Conservation (phyloP, 2,113 vertebrate genomes). For the Plotosus lineatus region DNA sequence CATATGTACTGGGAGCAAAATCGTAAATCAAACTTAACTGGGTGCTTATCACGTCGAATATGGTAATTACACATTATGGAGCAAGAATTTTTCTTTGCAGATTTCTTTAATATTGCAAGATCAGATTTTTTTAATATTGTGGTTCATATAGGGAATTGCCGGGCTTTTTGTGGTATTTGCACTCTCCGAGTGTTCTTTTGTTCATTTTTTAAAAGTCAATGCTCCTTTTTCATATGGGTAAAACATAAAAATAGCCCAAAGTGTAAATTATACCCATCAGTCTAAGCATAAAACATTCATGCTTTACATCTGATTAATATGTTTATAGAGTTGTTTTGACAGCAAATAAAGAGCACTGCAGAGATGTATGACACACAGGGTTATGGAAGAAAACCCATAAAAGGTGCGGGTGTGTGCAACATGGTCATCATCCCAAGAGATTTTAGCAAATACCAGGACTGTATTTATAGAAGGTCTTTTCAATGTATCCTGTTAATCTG, state of each 20-base stretch:
- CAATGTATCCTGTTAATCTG: constrained; percentile 68
- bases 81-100: no score
- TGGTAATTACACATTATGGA: no score
- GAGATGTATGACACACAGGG: neutral
- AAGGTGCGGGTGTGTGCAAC: constrained; percentile 71
- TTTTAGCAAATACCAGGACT: constrained; percentile 69
- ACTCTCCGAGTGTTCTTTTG: no score
- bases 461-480: constrained; percentile 79
- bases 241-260: neutral
- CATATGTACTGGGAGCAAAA: no score
- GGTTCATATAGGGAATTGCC: no score
- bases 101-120: no score
- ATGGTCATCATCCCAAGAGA: constrained; percentile 69
- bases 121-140: no score
- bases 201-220: no score
- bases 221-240: no score
- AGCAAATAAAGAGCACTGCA: neutral
- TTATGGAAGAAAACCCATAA: constrained; percentile 68
- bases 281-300: neutral
- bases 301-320: neutral
- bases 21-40: no score
- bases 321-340: neutral
- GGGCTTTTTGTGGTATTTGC: no score
- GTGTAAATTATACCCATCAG: neutral
- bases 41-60: no score